Percentiles rank a stretch among this genome's conserved stretches.
phyloP scores from a whole-genome alignment of 2,888 invertebrate genomes.

The Eupithecia abbreviata region DNA sequence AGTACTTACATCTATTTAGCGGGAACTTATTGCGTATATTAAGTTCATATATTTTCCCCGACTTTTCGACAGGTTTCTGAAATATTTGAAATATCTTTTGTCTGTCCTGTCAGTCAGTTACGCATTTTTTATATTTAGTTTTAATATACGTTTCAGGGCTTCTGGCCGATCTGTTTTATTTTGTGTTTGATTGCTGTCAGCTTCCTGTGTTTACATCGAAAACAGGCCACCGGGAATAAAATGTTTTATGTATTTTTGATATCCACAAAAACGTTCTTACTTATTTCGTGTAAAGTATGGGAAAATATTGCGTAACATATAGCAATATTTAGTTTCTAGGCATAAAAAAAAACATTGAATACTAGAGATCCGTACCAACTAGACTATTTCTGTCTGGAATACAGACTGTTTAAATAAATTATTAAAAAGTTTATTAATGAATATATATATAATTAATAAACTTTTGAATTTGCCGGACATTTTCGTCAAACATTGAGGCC shows the following conservation, averaged over 20 bases:
- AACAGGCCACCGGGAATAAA: conserved; percentile 10
- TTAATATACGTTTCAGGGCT: conserved; percentile 19
- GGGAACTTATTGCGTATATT: neutral
- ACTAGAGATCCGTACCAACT: too few species aligned
- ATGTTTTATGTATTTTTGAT: conserved; percentile 11
- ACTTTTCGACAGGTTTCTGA: neutral
- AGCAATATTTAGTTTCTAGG: neutral
- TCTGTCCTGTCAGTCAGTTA: neutral
- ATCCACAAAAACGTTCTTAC: conserved; percentile 1
- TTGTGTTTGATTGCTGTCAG: conserved; percentile 6
- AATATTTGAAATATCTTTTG: neutral
- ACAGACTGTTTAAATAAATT: too few species aligned
- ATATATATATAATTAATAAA: too few species aligned
- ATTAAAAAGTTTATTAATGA: too few species aligned
- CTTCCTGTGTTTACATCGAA: conserved; percentile 10
- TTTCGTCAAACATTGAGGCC: too few species aligned
- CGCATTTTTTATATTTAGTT: neutral
- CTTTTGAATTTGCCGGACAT: too few species aligned
- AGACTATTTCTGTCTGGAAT: too few species aligned
- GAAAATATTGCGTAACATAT: neutral
- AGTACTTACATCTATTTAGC: too few species aligned
- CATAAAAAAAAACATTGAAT: neutral
- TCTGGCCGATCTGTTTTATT: conserved; percentile 24
- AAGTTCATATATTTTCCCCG: too few species aligned
- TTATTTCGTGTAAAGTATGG: neutral